phyloP scores from a whole-genome alignment of 2,888 invertebrate species.

The Tetranychus truncatus region DNA sequence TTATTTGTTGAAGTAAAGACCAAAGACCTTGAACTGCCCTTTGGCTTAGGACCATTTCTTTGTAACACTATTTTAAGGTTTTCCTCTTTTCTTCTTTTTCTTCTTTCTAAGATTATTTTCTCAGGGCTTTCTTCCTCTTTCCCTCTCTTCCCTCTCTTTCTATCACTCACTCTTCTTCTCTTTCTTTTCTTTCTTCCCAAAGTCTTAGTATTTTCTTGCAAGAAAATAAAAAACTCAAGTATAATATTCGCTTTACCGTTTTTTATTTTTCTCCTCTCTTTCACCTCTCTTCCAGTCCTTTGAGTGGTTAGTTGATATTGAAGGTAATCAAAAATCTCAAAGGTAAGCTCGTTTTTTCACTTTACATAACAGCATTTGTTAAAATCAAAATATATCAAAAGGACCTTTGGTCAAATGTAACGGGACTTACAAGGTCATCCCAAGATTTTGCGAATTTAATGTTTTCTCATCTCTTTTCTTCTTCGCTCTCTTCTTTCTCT shows the following conservation, averaged over 20 bases:
- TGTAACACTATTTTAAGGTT: slow-evolving; percentile 1
- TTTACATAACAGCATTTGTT: too few species aligned
- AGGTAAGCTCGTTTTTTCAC: neutral
- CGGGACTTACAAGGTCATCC: neutral
- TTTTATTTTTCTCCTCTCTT: too few species aligned
- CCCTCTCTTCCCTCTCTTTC: neutral
- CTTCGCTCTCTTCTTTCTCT: neutral
- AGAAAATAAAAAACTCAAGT: neutral
- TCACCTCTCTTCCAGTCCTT: neutral
- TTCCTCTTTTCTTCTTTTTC: neutral
- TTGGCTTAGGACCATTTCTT: neutral
- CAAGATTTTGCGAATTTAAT: neutral
- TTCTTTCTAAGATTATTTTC: neutral
- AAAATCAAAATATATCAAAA: too few species aligned
- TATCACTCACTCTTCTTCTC: neutral
- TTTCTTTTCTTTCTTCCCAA: neutral
- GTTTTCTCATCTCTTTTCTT: neutral
- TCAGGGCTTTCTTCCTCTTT: slow-evolving; percentile 8
- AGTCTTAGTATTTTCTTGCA: neutral
- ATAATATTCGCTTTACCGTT: too few species aligned
- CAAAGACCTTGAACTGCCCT: neutral
- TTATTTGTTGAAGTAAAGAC: neutral
- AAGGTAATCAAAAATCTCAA: neutral
- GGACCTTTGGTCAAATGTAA: neutral
- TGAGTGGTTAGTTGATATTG: neutral